These are phyloP conservation scores for Delia radicum DNA, from an alignment of 1,140 invertebrate genomes.

Conservation along the genomic window DNA sequence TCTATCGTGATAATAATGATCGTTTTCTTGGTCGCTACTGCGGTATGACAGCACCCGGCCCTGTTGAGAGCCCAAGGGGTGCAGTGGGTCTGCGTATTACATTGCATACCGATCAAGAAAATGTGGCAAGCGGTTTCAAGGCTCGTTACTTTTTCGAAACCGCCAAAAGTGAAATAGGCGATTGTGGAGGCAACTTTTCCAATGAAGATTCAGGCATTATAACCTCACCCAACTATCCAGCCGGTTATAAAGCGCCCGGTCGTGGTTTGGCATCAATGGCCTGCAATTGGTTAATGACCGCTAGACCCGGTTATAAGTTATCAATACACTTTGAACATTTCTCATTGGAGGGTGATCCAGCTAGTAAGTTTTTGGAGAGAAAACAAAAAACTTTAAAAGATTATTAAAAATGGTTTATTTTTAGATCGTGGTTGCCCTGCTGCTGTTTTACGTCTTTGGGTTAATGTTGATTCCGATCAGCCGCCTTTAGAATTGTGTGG, in stretches of 20 bases:
- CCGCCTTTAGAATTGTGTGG: constrained; percentile 88
- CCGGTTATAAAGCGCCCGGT: constrained; percentile 77
- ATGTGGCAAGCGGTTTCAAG: constrained; percentile 87
- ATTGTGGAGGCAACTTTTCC: constrained; percentile 89
- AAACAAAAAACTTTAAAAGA: neutral
- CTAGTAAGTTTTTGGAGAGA: constrained; percentile 62
- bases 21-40: constrained; percentile 85
- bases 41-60: constrained; percentile 80
- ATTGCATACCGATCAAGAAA: constrained; percentile 78
- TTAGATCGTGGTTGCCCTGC: constrained; percentile 84
- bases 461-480: constrained; percentile 65
- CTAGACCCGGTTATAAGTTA: constrained; percentile 76
- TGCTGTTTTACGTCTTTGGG: constrained; percentile 86
- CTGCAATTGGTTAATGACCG: constrained; percentile 91
- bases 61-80: constrained; percentile 83
- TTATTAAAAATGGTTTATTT: neutral
- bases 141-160: constrained; percentile 85
- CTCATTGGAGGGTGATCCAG: constrained; percentile 84
- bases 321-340: constrained; percentile 86
- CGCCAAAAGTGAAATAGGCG: constrained; percentile 84
- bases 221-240: constrained; percentile 86
- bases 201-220: constrained; percentile 80
- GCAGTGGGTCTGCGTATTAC: constrained; percentile 80
- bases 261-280: constrained; percentile 74
- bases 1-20: constrained; percentile 76